Evolutionary conservation across 2,113 vertebrate genomes (phyloP).

Genomic region (Ceuthmochares aereus): DNA sequence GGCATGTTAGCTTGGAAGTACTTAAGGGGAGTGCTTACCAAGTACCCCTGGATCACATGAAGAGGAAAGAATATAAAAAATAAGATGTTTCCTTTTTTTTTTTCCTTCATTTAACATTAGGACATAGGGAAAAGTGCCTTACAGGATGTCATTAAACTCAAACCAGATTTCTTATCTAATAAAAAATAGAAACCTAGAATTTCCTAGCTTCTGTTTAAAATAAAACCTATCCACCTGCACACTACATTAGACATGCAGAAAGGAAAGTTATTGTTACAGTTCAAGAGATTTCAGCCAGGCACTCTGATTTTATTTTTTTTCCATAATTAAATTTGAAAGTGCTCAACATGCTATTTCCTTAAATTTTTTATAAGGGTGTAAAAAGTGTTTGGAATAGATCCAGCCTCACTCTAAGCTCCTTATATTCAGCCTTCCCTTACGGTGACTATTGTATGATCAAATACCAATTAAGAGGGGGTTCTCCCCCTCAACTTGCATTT

Average conservation of each 20-base stretch:
- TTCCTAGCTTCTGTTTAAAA: background rate
- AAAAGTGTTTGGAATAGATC: conserved; percentile 23
- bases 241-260: background rate
- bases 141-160: background rate
- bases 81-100: background rate
- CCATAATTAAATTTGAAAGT: background rate
- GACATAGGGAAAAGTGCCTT: background rate
- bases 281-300: conserved; percentile 8
- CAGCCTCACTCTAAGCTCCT: conserved; percentile 32
- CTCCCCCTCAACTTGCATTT: background rate
- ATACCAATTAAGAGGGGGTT: background rate
- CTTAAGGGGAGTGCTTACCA: background rate
- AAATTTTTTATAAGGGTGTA: conserved; percentile 25
- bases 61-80: background rate
- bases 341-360: background rate
- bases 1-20: background rate
- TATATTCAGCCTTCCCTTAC: background rate
- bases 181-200: background rate
- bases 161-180: background rate
- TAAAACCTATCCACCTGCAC: background rate
- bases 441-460: background rate
- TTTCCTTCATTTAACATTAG: background rate
- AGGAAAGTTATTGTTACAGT: background rate
- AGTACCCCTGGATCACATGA: background rate
- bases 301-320: conserved; percentile 19